Percentiles rank a stretch among this genome's conserved stretches.
These are phyloP conservation scores for Aphelocoma californica DNA, from an alignment of 2,797 vertebrate species.

Conservation along the genomic window DNA sequence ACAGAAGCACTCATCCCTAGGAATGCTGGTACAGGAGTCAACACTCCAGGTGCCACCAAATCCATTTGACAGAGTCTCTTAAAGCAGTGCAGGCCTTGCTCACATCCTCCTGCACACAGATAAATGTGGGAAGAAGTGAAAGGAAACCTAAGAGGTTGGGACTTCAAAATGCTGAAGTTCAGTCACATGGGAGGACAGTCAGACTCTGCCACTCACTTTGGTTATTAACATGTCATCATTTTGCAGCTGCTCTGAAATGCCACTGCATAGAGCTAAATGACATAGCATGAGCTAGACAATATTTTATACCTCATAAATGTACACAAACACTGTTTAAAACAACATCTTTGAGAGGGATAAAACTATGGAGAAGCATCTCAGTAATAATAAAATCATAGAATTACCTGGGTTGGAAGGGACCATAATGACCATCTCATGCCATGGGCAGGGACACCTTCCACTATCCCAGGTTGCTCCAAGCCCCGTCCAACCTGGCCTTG, in stretches of 20 bases:
- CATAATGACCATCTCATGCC: accelerated
- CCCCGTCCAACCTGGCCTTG: accelerated
- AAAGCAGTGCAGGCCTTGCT: neutral
- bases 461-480: accelerated
- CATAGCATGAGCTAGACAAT: neutral
- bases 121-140: neutral
- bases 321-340: neutral
- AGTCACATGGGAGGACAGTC: neutral
- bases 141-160: neutral
- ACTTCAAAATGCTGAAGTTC: neutral
- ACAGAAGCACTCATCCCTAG: neutral
- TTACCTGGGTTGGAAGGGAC: neutral
- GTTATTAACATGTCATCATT: too few relatives aligned
- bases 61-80: neutral
- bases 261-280: neutral
- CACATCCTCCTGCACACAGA: neutral
- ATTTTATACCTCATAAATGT: neutral
- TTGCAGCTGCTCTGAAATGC: neutral
- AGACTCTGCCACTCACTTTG: too few relatives aligned
- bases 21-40: neutral
- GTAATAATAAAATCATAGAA: neutral
- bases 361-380: neutral
- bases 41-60: neutral
- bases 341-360: neutral
- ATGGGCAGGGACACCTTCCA: neutral